Percentiles rank a stretch among this genome's conserved stretches.
Evolutionary conservation across 30 jellyfish, hydroid and myxozoan genomes (phyloP).

Genomic region (Cassiopea andromeda): DNA sequence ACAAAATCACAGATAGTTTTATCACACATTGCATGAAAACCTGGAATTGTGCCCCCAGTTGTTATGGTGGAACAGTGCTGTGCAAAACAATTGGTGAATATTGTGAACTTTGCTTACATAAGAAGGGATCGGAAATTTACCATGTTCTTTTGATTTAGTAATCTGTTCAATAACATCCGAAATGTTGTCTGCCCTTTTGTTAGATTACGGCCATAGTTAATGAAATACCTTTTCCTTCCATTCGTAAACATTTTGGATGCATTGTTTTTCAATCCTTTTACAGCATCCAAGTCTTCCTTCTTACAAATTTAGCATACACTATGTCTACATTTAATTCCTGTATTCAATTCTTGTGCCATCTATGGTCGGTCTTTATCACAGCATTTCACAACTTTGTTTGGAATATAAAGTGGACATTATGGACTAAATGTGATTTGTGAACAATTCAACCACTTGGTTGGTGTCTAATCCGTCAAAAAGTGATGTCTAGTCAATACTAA

Average conservation of each 20-base stretch:
- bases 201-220: slow-evolving; percentile 39
- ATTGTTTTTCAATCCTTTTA: slow-evolving; percentile 16
- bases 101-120: slow-evolving; percentile 19
- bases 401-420: slow-evolving; percentile 7
- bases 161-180: slow-evolving; percentile 23
- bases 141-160: slow-evolving; percentile 19
- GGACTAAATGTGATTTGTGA: slow-evolving; percentile 13
- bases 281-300: slow-evolving; percentile 62
- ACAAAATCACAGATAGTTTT: too few relatives aligned
- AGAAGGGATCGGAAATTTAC: slow-evolving; percentile 12
- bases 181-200: slow-evolving; percentile 14
- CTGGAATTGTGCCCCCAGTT: slow-evolving; percentile 5
- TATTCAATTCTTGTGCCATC: slow-evolving; percentile 50
- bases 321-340: slow-evolving; percentile 55
- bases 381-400: slow-evolving; percentile 16
- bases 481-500: background rate
- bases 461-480: background rate
- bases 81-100: slow-evolving; percentile 25
- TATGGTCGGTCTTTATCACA: slow-evolving; percentile 55
- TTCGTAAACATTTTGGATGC: slow-evolving; percentile 41
- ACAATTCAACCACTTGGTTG: background rate
- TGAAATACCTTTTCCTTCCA: slow-evolving; percentile 29
- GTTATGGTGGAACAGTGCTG: slow-evolving; percentile 37
- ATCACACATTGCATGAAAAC: background rate
- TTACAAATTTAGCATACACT: slow-evolving; percentile 40